Evolutionary conservation across 92 coral and sea anemone genomes (phyloP).

Genomic region (Phenganax marumi): DNA sequence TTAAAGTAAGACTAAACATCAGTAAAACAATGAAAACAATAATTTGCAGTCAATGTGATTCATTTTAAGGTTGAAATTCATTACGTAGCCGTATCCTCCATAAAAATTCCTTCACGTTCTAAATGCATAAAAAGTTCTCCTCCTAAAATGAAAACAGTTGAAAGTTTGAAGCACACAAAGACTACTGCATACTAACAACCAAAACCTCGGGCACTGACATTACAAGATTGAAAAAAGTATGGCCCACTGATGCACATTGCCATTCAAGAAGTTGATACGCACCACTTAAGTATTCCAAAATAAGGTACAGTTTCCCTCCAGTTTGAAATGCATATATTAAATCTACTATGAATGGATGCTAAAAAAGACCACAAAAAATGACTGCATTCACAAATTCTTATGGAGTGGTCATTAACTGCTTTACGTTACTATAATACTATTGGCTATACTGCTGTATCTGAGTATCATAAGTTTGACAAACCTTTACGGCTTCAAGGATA

Average conservation of each 20-base stretch:
- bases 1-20: neutral
- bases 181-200: too few relatives aligned
- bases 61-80: neutral
- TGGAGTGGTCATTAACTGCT: neutral
- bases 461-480: neutral
- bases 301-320: constrained; percentile 94
- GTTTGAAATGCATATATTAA: constrained; percentile 97
- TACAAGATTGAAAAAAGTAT: too few relatives aligned
- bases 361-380: constrained; percentile 22
- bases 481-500: constrained; percentile 97
- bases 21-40: neutral
- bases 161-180: neutral
- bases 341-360: constrained; percentile 99
- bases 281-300: constrained; percentile 97
- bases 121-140: constrained; percentile 98
- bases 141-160: constrained; percentile 50
- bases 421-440: too few relatives aligned
- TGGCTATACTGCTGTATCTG: too few relatives aligned
- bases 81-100: constrained; percentile 97
- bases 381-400: neutral
- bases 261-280: constrained; percentile 21
- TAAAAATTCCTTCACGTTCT: constrained; percentile 95
- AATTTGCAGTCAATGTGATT: neutral
- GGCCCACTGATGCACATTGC: too few relatives aligned
- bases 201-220: too few relatives aligned